Percentiles rank a stretch among this genome's conserved stretches.
phyloP scores from a whole-genome alignment of 2,113 vertebrate genomes.

The Glareola pratincola region DNA sequence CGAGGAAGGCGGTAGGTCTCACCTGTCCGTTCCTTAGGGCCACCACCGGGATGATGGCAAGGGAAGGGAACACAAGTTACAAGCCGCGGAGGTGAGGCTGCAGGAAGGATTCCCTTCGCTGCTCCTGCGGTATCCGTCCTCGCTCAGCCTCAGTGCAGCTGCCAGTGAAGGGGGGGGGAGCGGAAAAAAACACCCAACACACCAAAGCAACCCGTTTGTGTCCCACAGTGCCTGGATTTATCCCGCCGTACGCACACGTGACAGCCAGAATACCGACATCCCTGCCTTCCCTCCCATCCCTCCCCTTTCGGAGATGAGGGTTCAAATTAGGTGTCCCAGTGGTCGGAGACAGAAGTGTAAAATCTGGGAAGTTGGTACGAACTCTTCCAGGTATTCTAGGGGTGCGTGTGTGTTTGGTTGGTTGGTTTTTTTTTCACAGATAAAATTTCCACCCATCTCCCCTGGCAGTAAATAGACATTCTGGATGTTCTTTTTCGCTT shows the following conservation, averaged over 20 bases:
- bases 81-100: background rate
- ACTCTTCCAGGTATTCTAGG: background rate
- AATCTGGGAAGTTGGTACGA: background rate
- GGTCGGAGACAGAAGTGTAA: background rate
- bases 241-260: background rate
- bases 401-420: background rate
- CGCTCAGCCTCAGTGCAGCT: background rate
- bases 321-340: background rate
- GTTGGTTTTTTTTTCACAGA: rapidly evolving
- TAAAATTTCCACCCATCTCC: background rate
- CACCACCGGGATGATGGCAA: background rate
- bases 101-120: background rate
- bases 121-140: background rate
- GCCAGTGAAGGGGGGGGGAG: background rate
- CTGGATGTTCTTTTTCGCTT: background rate
- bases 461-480: background rate
- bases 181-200: background rate
- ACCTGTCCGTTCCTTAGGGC: background rate
- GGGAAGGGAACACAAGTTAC: background rate
- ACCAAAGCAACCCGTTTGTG: background rate
- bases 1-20: background rate
- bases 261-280: background rate
- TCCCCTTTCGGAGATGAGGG: background rate
- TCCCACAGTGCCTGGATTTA: background rate
- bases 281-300: background rate